phyloP scores from a whole-genome alignment of 2,888 invertebrate species.

The Ariolimax columbianus region DNA sequence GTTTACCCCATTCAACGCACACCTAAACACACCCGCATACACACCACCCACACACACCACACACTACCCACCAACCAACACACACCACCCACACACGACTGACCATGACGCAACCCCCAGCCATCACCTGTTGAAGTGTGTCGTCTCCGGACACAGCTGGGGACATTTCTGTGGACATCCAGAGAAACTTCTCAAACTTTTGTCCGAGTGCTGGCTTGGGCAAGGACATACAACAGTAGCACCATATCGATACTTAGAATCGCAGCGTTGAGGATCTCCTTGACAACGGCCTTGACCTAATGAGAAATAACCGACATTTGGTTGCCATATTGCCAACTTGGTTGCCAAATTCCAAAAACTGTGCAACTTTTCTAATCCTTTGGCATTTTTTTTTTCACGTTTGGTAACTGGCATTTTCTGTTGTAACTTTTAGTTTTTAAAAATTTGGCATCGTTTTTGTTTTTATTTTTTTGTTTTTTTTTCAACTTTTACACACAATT shows the following conservation, averaged over 20 bases:
- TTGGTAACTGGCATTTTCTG: too few relatives aligned
- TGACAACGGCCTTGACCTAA: constrained; percentile 41
- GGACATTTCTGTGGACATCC: neutral
- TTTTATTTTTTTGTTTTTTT: too few relatives aligned
- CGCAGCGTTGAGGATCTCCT: constrained; percentile 20
- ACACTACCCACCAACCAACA: neutral
- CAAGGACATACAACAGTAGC: neutral
- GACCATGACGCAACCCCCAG: neutral
- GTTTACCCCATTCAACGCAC: too few relatives aligned
- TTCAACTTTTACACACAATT: too few relatives aligned
- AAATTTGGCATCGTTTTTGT: too few relatives aligned
- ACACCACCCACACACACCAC: too few relatives aligned
- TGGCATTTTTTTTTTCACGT: too few relatives aligned
- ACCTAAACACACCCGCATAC: too few relatives aligned
- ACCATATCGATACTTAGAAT: constrained; percentile 30
- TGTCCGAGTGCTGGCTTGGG: neutral
- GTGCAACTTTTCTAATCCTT: too few relatives aligned
- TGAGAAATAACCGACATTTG: neutral
- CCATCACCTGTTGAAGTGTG: neutral
- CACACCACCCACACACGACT: neutral
- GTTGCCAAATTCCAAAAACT: too few relatives aligned
- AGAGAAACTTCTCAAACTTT: neutral
- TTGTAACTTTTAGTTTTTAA: too few relatives aligned
- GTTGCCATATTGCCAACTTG: too few relatives aligned
- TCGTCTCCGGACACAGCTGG: neutral